Conservation (phyloP, 2,797 vertebrate species). For the Phalloptychus januarius region DNA sequence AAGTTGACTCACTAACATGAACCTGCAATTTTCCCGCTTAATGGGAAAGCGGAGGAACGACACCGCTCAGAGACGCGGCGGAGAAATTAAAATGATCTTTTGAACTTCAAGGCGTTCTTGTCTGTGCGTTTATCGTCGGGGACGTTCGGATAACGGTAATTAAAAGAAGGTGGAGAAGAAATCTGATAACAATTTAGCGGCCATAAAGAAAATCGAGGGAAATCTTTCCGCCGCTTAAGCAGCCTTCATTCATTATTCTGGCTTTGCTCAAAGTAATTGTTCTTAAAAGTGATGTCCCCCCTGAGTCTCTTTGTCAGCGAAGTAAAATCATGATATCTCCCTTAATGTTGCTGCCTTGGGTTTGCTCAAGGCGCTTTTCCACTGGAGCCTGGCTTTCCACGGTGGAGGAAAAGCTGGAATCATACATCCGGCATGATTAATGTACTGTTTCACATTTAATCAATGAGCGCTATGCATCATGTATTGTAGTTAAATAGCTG, state of each 20-base stretch:
- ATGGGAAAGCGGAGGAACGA: neutral
- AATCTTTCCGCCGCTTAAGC: constrained; percentile 1
- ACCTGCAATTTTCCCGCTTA: constrained; percentile 2
- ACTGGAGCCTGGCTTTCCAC: constrained; percentile 19
- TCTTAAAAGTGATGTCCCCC: constrained; percentile 26
- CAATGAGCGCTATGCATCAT: constrained; percentile 13
- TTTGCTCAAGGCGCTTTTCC: constrained; percentile 33
- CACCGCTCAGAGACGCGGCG: neutral
- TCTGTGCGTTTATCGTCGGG: constrained; percentile 3
- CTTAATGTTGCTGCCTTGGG: constrained; percentile 8
- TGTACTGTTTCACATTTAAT: constrained; percentile 46
- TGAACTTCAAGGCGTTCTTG: neutral
- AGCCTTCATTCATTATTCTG: constrained; percentile 13
- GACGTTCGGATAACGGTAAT: constrained; percentile 14
- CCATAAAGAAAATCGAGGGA: neutral
- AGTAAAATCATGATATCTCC: constrained; percentile 22
- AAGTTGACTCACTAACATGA: neutral
- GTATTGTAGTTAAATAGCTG: constrained; percentile 14
- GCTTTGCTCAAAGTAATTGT: constrained; percentile 17
- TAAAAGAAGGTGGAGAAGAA: constrained; percentile 14
- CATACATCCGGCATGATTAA: constrained; percentile 50
- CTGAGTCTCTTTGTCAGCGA: constrained; percentile 25
- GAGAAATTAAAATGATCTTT: constrained; percentile 16
- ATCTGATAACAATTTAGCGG: constrained; percentile 13
- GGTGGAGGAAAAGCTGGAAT: constrained; percentile 20